phyloP scores from a whole-genome alignment of 2,888 invertebrate genomes.

The Phytoseiulus persimilis region DNA sequence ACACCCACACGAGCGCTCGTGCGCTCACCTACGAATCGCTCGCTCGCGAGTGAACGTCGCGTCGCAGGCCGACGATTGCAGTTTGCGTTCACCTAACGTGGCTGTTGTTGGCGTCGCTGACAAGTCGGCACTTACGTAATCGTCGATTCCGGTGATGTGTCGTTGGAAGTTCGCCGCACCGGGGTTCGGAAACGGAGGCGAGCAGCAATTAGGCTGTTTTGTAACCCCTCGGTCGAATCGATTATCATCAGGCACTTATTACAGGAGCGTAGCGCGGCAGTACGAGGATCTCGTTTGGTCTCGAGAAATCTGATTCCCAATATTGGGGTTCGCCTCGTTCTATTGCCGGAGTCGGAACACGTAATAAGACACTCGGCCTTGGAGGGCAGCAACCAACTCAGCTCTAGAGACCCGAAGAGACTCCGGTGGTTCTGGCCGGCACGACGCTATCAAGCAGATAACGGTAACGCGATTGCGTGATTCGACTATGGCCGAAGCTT shows the following conservation, averaged over 20 bases:
- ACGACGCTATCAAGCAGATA: background rate
- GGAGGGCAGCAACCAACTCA: background rate
- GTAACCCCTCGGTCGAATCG: background rate
- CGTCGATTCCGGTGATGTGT: background rate
- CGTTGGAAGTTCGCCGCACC: background rate
- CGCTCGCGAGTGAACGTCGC: too few relatives aligned
- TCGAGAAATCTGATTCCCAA: background rate
- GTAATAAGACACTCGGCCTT: background rate
- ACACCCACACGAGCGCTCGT: too few relatives aligned
- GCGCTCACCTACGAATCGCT: too few relatives aligned
- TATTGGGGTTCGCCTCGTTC: background rate
- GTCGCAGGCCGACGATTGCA: too few relatives aligned
- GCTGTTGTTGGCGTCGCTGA: too few relatives aligned
- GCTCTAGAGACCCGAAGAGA: background rate
- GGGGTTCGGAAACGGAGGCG: background rate
- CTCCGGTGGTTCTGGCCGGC: background rate
- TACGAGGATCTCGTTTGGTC: background rate
- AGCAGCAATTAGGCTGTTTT: background rate
- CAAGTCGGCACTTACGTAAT: too few relatives aligned
- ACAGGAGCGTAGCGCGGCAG: background rate
- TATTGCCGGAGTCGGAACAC: background rate
- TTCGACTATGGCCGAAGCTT: background rate
- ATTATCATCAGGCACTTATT: background rate
- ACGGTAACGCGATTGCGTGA: background rate
- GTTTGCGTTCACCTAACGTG: too few relatives aligned